Percentiles rank a stretch among this genome's conserved stretches.
phyloP scores from a whole-genome alignment of 2,888 invertebrate species.

The Camponotus fellah region DNA sequence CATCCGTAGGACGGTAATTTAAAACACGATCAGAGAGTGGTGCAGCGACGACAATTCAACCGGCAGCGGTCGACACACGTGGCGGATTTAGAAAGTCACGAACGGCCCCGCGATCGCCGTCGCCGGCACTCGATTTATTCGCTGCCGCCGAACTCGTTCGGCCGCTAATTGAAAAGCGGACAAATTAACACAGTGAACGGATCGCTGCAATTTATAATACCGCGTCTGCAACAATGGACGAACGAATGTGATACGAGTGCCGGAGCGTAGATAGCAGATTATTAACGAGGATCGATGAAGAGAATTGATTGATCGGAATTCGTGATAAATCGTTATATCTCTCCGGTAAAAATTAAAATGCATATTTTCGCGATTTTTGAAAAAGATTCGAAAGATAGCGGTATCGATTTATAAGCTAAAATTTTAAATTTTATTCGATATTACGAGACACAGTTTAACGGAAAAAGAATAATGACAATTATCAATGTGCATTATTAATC shows the following conservation, averaged over 20 bases:
- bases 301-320: slow-evolving; percentile 7
- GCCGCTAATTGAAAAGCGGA: slow-evolving; percentile 79
- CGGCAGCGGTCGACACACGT: slow-evolving; percentile 59
- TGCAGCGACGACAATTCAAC: slow-evolving; percentile 26
- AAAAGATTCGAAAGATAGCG: not conserved
- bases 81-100: slow-evolving; percentile 74
- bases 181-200: slow-evolving; percentile 77
- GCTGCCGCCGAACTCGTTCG: slow-evolving; percentile 67
- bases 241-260: slow-evolving; percentile 49
- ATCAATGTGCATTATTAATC: not conserved
- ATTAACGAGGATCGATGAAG: slow-evolving; percentile 15
- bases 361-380: not conserved
- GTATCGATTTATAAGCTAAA: not conserved
- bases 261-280: slow-evolving; percentile 7
- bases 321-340: not conserved
- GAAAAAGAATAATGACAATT: not conserved
- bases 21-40: slow-evolving; percentile 21
- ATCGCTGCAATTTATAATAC: slow-evolving; percentile 77
- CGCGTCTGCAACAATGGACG: slow-evolving; percentile 58
- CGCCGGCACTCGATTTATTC: slow-evolving; percentile 72
- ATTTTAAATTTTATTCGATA: not conserved
- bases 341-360: not conserved
- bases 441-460: not conserved
- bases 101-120: slow-evolving; percentile 55
- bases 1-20: slow-evolving; percentile 11